These are phyloP conservation scores for Pangasianodon gigas DNA, from an alignment of 2,113 vertebrate genomes.

Conservation along the genomic window DNA sequence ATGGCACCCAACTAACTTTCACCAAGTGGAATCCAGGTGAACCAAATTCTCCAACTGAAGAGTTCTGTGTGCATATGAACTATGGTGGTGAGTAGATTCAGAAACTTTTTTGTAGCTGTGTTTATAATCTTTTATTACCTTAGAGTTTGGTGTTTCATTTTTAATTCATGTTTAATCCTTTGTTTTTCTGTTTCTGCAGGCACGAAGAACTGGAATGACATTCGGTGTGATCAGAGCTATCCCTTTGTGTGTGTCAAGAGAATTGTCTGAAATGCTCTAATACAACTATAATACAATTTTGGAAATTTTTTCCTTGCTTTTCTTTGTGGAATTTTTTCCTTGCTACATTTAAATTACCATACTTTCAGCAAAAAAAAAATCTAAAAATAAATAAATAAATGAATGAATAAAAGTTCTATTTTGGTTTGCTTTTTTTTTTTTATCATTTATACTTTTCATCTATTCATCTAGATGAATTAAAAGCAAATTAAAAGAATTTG, in stretches of 20 bases:
- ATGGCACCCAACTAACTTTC: not conserved
- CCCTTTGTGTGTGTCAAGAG: conserved; percentile 19
- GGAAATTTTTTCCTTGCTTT: too few species aligned
- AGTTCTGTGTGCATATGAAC: conserved; percentile 30
- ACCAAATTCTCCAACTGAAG: not conserved
- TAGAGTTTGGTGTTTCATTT: not conserved
- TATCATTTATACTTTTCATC: too few species aligned
- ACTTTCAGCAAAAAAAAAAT: too few species aligned
- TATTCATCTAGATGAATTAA: too few species aligned
- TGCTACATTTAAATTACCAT: too few species aligned
- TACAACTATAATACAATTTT: too few species aligned
- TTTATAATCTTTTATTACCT: not conserved
- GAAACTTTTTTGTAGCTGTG: not conserved
- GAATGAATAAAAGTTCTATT: too few species aligned
- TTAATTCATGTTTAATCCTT: not conserved
- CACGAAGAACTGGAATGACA: conserved; percentile 27
- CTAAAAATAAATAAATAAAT: too few species aligned
- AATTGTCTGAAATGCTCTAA: not conserved
- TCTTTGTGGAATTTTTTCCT: too few species aligned
- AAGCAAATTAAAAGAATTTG: too few species aligned
- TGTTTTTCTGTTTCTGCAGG: not conserved
- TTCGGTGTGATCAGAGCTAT: not conserved
- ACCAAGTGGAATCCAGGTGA: not conserved
- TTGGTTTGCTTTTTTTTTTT: too few species aligned
- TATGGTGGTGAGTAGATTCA: not conserved